These are phyloP conservation scores for Solenopsis invicta DNA, from an alignment of 1,140 invertebrate species.

Conservation along the genomic window DNA sequence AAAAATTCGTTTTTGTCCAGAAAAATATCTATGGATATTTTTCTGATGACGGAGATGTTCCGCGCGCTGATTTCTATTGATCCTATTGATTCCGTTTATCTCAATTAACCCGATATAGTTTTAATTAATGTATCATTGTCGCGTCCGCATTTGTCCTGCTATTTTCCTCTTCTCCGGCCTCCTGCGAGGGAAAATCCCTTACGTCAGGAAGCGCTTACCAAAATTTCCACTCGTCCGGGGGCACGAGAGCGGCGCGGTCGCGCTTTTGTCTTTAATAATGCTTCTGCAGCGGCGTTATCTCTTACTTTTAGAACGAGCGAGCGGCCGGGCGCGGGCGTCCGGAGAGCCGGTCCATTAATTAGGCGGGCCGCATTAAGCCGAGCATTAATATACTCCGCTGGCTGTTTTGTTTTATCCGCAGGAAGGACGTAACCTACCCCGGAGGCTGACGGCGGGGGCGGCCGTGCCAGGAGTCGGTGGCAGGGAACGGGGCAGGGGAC, in stretches of 20 bases:
- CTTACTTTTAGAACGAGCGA: conserved; percentile 79
- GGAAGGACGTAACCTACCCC: conserved; percentile 81
- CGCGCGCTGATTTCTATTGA: background rate
- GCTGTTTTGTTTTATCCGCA: conserved; percentile 87
- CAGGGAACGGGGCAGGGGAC: background rate
- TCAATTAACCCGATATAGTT: background rate
- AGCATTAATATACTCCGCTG: conserved; percentile 87
- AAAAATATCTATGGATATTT: background rate
- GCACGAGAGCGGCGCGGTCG: conserved; percentile 41
- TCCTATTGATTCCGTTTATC: background rate
- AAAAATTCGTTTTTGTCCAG: background rate
- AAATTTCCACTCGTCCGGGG: conserved; percentile 28
- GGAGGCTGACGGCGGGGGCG: conserved; percentile 68
- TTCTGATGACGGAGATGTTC: background rate
- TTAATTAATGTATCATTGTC: background rate
- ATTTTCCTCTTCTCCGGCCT: background rate
- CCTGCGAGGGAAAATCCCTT: conserved; percentile 27
- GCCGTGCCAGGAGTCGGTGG: conserved; percentile 31
- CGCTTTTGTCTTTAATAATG: conserved; percentile 84
- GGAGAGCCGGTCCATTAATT: conserved; percentile 87
- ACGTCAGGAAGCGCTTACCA: conserved; percentile 56
- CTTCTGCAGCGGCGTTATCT: conserved; percentile 83
- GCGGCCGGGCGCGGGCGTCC: conserved; percentile 76
- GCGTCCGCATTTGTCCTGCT: background rate
- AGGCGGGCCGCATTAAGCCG: conserved; percentile 86